Evolutionary conservation across 2,888 invertebrate species (phyloP), one percentile per base, ranked within the genome.

Genomic region (Geophilus truncorum): DNA sequence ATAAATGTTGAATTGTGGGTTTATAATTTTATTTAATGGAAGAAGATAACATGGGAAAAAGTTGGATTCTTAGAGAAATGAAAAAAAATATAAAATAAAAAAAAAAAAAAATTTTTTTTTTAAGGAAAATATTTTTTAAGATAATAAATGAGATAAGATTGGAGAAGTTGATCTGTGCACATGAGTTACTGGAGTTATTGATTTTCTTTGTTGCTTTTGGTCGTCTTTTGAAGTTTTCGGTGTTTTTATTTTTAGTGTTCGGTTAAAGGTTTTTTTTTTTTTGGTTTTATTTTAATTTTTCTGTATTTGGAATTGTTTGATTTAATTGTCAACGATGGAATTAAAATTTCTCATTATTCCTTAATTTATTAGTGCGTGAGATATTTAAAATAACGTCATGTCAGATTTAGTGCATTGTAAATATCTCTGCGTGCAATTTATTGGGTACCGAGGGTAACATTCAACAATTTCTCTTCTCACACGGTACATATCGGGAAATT

Each of bases 1-100:
- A 62, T 62, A 62, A 62, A 62, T 62, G 57, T 21, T 62, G 57
- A 62, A 62, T 62, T 62, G 57, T 62, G 57, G 57, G 57, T n/a
- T n/a, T n/a, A n/a, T n/a, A n/a, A n/a, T n/a, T 12, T 21, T 62
- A 23, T 62, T 62, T 62, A 62, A 62, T 62, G 57, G 57, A 23
- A 62, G 21, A 18, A 23, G 57, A 62, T 23, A 62, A 23, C 23
- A 62, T 62, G 57, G 10, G 21, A 6, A 23, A 62, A 62, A 18
- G 57, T 21, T 62, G 21, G 57, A 62, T 3, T 62, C 18, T 21
- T 10, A 18, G 2, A 51, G 34, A 34, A 34, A 7, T 15, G 51
- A 51, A 51, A 51, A 15, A 51, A 34, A 9, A 34, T 5, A 34
- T 34, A 34, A 34, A n/a, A n/a, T 51, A 51, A 18, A 51, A 51